phyloP scores from a whole-genome alignment of 2,113 vertebrate species.

The Amblyopsis rosae region DNA sequence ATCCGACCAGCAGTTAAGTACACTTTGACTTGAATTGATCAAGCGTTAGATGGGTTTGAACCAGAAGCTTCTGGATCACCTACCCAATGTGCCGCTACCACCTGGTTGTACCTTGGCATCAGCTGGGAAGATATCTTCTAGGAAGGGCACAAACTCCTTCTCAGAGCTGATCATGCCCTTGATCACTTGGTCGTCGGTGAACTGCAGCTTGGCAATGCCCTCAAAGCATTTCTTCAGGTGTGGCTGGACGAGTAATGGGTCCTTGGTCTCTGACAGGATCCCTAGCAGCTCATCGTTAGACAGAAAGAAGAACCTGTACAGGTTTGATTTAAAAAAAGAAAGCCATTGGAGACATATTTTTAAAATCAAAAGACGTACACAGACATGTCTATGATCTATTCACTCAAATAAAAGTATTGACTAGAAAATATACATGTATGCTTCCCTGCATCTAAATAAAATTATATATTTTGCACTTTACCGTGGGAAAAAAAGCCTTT shows the following conservation, averaged over 20 bases:
- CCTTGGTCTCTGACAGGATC: no score
- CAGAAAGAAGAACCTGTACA: slow-evolving; percentile 78
- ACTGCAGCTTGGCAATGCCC: slow-evolving; percentile 88
- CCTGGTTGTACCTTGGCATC: slow-evolving; percentile 81
- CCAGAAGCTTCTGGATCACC: no score
- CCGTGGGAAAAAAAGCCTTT: slow-evolving; percentile 92
- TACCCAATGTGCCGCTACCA: background rate
- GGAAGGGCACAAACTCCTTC: slow-evolving; percentile 84
- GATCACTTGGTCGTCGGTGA: slow-evolving; percentile 81
- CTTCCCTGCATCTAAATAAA: no score
- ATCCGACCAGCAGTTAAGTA: no score
- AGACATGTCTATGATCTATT: background rate
- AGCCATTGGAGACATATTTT: slow-evolving; percentile 75
- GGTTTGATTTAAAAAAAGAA: slow-evolving; percentile 93
- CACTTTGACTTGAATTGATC: no score
- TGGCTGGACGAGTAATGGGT: slow-evolving; percentile 86
- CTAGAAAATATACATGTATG: no score
- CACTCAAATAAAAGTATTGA: no score
- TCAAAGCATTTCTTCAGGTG: slow-evolving; percentile 96
- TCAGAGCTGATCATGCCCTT: slow-evolving; percentile 91
- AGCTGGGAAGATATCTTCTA: slow-evolving; percentile 79
- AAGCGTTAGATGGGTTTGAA: no score
- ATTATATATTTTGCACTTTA: slow-evolving; percentile 36
- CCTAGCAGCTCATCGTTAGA: no score
- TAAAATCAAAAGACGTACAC: background rate